These are phyloP conservation scores for Falco columbarius DNA, from an alignment of 2,797 vertebrate species.

Conservation along the genomic window DNA sequence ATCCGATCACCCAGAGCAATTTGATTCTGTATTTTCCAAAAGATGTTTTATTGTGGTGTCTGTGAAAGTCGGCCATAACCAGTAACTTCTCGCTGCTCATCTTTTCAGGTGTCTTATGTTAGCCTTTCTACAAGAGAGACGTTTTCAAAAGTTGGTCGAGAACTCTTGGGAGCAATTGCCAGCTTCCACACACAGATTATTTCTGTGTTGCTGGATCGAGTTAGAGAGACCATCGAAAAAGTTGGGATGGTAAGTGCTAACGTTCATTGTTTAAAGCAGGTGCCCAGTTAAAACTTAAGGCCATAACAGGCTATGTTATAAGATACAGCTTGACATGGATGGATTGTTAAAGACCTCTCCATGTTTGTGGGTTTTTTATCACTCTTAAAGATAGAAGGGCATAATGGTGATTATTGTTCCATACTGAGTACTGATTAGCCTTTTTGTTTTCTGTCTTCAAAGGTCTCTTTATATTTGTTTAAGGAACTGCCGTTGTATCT, in stretches of 20 bases:
- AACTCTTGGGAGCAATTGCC: constrained; percentile 90
- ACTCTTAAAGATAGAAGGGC: not conserved
- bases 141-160: constrained; percentile 95
- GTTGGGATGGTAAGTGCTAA: constrained; percentile 92
- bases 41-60: accelerated
- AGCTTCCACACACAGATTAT: constrained; percentile 86
- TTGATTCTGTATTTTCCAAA: not conserved
- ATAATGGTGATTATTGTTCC: not conserved
- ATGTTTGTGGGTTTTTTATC: no score
- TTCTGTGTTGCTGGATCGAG: constrained; percentile 88
- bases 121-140: constrained; percentile 91
- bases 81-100: not conserved
- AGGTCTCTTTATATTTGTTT: constrained; percentile 96
- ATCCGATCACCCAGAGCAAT: not conserved
- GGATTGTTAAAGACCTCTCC: no score
- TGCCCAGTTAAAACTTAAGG: not conserved
- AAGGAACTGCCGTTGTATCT: constrained; percentile 93
- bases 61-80: not conserved
- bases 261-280: not conserved
- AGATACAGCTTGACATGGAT: not conserved
- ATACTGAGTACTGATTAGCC: not conserved
- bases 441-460: constrained; percentile 19
- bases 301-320: accelerated
- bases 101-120: constrained; percentile 90
- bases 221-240: constrained; percentile 90